These are phyloP conservation scores for Marcusenius ussheri DNA, from an alignment of 2,113 vertebrate genomes.

Conservation along the genomic window DNA sequence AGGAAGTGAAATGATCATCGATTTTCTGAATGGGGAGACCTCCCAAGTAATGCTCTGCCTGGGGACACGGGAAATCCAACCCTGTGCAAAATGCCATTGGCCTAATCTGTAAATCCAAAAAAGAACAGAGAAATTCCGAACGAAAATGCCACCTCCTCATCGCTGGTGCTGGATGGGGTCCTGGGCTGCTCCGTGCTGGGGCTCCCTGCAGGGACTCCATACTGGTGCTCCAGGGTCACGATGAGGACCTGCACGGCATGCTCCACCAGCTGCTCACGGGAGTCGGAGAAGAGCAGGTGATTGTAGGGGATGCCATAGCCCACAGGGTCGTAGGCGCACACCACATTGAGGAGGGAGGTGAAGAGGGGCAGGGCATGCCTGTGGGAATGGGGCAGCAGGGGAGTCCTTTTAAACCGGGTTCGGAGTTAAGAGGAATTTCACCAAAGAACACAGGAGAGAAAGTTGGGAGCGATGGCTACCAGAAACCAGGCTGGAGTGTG, in stretches of 20 bases:
- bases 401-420: background rate
- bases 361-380: conserved; percentile 94
- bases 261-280: conserved; percentile 90
- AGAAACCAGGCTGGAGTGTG: background rate
- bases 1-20: background rate
- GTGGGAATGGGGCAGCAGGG: background rate
- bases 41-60: background rate
- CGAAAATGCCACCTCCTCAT: background rate
- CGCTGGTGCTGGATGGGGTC: conserved; percentile 63
- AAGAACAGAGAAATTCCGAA: background rate
- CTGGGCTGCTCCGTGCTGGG: conserved; percentile 70
- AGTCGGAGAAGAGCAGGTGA: conserved; percentile 92
- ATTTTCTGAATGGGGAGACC: background rate
- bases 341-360: conserved; percentile 88
- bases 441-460: background rate
- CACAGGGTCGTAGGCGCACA: conserved; percentile 94
- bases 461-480: background rate
- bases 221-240: conserved; percentile 86
- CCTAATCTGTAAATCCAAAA: background rate
- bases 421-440: background rate
- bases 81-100: background rate
- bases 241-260: conserved; percentile 91
- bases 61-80: background rate
- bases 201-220: conserved; percentile 59
- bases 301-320: conserved; percentile 98